Percentiles rank a stretch among this genome's conserved stretches.
Conservation (phyloP, 2,888 invertebrate species). For the Drosophila gaucha region DNA sequence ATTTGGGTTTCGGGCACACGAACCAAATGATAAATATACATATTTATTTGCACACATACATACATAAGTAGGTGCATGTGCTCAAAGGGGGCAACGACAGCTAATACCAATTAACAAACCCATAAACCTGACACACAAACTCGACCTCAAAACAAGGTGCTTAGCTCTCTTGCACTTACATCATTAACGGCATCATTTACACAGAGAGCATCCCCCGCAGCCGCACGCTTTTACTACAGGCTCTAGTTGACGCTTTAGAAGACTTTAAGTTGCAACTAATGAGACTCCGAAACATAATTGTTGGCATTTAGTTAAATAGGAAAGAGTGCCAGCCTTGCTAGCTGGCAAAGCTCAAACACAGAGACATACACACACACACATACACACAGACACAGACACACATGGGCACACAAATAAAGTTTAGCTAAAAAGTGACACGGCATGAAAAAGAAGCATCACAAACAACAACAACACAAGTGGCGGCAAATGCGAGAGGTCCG, state of each 20-base stretch:
- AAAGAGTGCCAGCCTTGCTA: constrained; percentile 34
- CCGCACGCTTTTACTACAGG: neutral
- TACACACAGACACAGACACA: constrained; percentile 10
- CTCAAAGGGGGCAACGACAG: constrained; percentile 16
- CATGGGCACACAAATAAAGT: constrained; percentile 23
- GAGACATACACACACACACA: neutral
- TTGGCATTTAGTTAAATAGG: constrained; percentile 70
- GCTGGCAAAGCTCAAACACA: too few relatives aligned
- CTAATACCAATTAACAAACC: constrained; percentile 68
- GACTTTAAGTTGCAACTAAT: constrained; percentile 74
- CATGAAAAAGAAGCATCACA: constrained; percentile 57
- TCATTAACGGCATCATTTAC: constrained; percentile 78
- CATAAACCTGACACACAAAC: constrained; percentile 47
- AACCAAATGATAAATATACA: constrained; percentile 9
- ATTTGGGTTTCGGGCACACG: constrained; percentile 31
- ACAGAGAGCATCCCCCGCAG: constrained; percentile 14
- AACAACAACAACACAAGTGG: constrained; percentile 39
- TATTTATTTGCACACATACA: constrained; percentile 2
- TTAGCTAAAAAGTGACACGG: constrained; percentile 57
- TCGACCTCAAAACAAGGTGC: constrained; percentile 68
- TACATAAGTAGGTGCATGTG: neutral
- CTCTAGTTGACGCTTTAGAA: constrained; percentile 42
- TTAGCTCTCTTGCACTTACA: constrained; percentile 66
- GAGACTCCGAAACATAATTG: constrained; percentile 78
- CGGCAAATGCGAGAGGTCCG: constrained; percentile 50